These are phyloP conservation scores for Alcedo atthis DNA, from an alignment of 2,797 vertebrate genomes.

Conservation along the genomic window DNA sequence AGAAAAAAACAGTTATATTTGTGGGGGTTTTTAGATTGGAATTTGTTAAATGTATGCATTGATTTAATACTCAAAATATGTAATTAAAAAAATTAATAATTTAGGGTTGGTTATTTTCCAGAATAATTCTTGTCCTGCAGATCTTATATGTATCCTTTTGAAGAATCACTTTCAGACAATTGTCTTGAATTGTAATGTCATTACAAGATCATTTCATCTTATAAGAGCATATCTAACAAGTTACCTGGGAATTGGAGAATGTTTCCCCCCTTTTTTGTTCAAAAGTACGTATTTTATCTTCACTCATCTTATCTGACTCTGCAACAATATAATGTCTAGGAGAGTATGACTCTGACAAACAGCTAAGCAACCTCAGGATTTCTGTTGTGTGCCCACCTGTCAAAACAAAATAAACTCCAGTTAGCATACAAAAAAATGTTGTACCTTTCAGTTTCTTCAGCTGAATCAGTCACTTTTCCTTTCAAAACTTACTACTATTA, in stretches of 20 bases:
- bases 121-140: not conserved
- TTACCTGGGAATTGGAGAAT: constrained; percentile 77
- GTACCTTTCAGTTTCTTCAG: not conserved
- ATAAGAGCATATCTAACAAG: not conserved
- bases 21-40: fast-evolving
- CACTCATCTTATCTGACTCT: constrained; percentile 91
- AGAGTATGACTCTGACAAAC: constrained; percentile 82
- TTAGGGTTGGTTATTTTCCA: not conserved
- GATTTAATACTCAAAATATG: not conserved
- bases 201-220: not conserved
- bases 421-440: not conserved
- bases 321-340: constrained; percentile 91
- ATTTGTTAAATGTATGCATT: not conserved
- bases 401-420: constrained; percentile 10
- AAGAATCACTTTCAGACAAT: not conserved
- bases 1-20: not conserved
- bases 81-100: not conserved
- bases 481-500: not conserved
- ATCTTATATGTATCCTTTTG: not conserved
- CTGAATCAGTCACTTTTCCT: not conserved
- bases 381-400: constrained; percentile 94
- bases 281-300: constrained; percentile 87
- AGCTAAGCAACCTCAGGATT: constrained; percentile 87
- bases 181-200: not conserved
- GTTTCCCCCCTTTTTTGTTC: constrained; percentile 75